Evolutionary conservation across 2,888 invertebrate species (phyloP).

Genomic region (Sinotaia quadrata): DNA sequence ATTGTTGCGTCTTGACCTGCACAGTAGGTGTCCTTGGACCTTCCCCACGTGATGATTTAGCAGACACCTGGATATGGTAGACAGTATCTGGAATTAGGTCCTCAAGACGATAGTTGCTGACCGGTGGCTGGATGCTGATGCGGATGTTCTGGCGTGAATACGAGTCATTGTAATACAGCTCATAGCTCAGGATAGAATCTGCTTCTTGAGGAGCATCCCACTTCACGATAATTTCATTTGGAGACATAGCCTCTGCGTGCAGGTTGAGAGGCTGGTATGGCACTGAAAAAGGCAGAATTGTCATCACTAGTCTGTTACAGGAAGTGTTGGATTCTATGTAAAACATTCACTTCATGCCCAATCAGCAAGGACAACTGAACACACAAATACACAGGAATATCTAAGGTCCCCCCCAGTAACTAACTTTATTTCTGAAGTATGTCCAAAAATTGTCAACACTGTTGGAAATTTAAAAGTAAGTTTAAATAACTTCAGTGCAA

Average conservation of each 20-base stretch:
- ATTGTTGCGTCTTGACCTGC: slow-evolving; percentile 95
- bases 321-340: too few relatives aligned
- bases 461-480: too few relatives aligned
- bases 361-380: too few relatives aligned
- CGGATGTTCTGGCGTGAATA: slow-evolving; percentile 61
- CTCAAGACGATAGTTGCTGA: slow-evolving; percentile 82
- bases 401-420: too few relatives aligned
- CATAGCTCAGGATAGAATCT: slow-evolving; percentile 94
- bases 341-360: too few relatives aligned
- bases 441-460: too few relatives aligned
- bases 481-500: too few relatives aligned
- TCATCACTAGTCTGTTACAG: neutral
- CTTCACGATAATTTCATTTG: slow-evolving; percentile 90
- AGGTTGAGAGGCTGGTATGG: slow-evolving; percentile 96
- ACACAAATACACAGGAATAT: too few relatives aligned
- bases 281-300: slow-evolving; percentile 77
- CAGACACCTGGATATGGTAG: slow-evolving; percentile 97
- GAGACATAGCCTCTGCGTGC: slow-evolving; percentile 77
- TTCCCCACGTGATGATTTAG: slow-evolving; percentile 90
- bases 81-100: slow-evolving; percentile 95
- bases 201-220: slow-evolving; percentile 89
- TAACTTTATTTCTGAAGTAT: too few relatives aligned
- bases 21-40: slow-evolving; percentile 96
- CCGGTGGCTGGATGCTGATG: slow-evolving; percentile 60
- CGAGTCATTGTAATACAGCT: slow-evolving; percentile 90